These are phyloP conservation scores for Rugalucina vietnamica DNA, from an alignment of 2,888 invertebrate genomes.

Conservation along the genomic window DNA sequence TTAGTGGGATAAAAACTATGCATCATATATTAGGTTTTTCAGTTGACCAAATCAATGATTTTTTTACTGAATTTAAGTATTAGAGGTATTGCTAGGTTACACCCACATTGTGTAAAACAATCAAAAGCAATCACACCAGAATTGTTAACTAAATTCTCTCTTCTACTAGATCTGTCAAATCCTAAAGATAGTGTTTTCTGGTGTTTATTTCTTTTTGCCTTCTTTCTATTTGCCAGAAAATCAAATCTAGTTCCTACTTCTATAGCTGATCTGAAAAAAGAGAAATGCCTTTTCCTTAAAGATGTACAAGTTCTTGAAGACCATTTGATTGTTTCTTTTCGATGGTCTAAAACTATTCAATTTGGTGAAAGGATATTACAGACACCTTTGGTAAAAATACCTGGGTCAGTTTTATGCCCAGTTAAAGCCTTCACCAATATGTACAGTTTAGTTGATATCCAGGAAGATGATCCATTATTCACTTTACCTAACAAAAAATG, in stretches of 20 bases:
- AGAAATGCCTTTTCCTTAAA: neutral
- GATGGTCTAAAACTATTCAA: neutral
- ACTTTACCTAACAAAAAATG: neutral
- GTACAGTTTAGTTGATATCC: neutral
- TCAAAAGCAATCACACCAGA: neutral
- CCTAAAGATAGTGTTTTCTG: neutral
- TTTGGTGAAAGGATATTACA: neutral
- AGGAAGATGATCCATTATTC: neutral
- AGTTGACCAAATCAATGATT: neutral
- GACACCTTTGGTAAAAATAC: neutral
- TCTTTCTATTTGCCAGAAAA: conserved; percentile 3
- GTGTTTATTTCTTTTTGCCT: neutral
- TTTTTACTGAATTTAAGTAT: neutral
- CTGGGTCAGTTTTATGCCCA: neutral
- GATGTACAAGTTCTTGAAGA: neutral
- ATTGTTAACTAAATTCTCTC: neutral
- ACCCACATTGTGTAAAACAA: neutral
- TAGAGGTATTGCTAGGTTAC: neutral
- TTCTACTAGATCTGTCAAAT: neutral
- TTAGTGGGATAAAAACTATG: conserved; percentile 15
- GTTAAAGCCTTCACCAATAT: neutral
- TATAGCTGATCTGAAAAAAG: neutral
- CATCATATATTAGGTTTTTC: neutral
- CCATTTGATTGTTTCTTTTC: neutral
- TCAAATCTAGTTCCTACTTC: neutral